phyloP scores from a whole-genome alignment of 2,888 invertebrate species.

The Drosophila kambysellisi region DNA sequence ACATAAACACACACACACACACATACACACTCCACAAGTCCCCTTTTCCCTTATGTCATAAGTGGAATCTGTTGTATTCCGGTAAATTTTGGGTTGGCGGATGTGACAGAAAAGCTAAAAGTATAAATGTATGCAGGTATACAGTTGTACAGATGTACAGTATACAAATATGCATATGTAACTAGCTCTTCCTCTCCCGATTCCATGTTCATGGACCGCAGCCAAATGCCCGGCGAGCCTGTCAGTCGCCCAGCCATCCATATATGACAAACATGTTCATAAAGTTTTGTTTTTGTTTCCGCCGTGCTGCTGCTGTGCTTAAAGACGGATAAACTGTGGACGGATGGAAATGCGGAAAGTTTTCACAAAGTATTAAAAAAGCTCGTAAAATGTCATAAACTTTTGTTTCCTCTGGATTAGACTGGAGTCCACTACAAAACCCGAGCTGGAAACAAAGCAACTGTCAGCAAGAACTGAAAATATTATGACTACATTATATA shows the following conservation, averaged over 20 bases:
- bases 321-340: constrained; percentile 67
- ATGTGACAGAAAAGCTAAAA: constrained; percentile 23
- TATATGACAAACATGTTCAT: constrained; percentile 70
- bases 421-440: constrained; percentile 53
- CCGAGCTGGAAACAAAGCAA: constrained; percentile 16
- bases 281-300: constrained; percentile 68
- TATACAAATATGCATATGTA: background rate
- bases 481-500: constrained; percentile 56
- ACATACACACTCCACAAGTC: background rate
- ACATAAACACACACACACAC: constrained; percentile 18
- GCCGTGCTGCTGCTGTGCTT: constrained; percentile 48
- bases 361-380: constrained; percentile 79
- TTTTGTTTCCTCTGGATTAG: constrained; percentile 73
- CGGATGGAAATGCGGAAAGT: constrained; percentile 64
- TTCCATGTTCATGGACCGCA: background rate
- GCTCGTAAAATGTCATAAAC: constrained; percentile 76
- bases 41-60: constrained; percentile 1
- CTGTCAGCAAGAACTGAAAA: constrained; percentile 42
- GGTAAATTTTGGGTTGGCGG: constrained; percentile 12
- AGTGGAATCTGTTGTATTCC: constrained; percentile 31
- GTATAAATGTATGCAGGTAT: background rate
- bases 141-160: background rate
- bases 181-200: background rate
- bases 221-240: constrained; percentile 18
- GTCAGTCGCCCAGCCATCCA: constrained; percentile 42